phyloP scores from a whole-genome alignment of 1,140 invertebrate genomes.

The Heliconius hermathena region DNA sequence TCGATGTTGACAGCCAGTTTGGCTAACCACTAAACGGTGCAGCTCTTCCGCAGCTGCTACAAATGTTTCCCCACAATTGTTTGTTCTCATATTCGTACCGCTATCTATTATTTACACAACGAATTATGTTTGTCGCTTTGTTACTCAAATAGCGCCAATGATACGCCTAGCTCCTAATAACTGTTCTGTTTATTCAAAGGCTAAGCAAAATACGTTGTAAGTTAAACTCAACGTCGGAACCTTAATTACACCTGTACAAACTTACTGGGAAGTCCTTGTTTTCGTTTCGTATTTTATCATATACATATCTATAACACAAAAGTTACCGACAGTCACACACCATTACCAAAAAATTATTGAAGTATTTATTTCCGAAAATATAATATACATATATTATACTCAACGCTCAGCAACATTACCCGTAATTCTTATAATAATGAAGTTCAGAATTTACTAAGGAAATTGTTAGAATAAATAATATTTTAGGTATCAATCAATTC shows the following conservation, averaged over 20 bases:
- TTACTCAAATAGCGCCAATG: conserved; percentile 60
- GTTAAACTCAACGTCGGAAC: conserved; percentile 28
- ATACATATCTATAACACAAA: neutral
- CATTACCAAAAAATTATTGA: neutral
- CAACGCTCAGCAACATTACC: no score
- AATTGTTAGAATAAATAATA: neutral
- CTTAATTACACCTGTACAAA: conserved; percentile 31
- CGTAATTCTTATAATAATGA: neutral
- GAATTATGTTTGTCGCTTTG: conserved; percentile 69
- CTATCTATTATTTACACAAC: conserved; percentile 68
- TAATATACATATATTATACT: neutral
- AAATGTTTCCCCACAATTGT: conserved; percentile 67
- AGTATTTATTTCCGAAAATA: neutral
- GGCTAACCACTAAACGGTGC: conserved; percentile 60
- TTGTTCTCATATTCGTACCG: conserved; percentile 64
- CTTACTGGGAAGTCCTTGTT: conserved; percentile 7
- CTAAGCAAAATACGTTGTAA: conserved; percentile 30
- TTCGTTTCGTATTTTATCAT: neutral
- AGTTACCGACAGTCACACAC: neutral
- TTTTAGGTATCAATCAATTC: conserved; percentile 8
- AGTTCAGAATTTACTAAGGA: neutral
- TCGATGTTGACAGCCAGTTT: conserved; percentile 49
- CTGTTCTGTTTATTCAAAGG: conserved; percentile 31
- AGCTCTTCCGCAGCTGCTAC: conserved; percentile 57
- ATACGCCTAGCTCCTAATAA: conserved; percentile 46